These are phyloP conservation scores for Mesocentrotus franciscanus DNA, from an alignment of 53 echinoderm and acorn worm genomes.

Conservation along the genomic window DNA sequence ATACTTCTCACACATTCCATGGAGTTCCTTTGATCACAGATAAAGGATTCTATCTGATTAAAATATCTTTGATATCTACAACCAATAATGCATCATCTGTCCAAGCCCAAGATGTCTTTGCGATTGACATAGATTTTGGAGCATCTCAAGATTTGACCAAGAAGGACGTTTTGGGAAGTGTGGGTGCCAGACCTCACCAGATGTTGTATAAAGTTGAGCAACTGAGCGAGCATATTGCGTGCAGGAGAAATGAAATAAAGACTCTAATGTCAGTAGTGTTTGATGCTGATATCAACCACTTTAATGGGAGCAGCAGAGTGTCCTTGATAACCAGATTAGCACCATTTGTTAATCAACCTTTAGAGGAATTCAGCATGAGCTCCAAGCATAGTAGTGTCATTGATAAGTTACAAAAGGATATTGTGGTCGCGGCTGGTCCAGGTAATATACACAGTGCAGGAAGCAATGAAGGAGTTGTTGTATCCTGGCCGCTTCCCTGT, in stretches of 20 bases:
- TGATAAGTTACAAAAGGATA: not conserved
- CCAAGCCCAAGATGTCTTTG: conserved; percentile 70
- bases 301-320: conserved; percentile 17
- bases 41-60: conserved; percentile 77
- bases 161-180: conserved; percentile 16
- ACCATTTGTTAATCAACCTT: conserved; percentile 6
- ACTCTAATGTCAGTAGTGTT: conserved; percentile 51
- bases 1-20: conserved; percentile 58
- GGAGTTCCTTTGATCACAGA: conserved; percentile 75
- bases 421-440: conserved; percentile 55
- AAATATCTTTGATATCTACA: conserved; percentile 23
- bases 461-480: conserved; percentile 19
- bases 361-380: conserved; percentile 13
- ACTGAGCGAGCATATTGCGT: not conserved
- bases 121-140: conserved; percentile 71
- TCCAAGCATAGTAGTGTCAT: conserved; percentile 41
- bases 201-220: not conserved
- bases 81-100: not conserved
- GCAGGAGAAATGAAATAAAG: conserved; percentile 49
- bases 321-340: conserved; percentile 24
- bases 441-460: conserved; percentile 10
- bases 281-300: not conserved
- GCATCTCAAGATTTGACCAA: conserved; percentile 15
- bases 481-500: conserved; percentile 64
- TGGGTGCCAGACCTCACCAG: not conserved